Evolutionary conservation across 2,113 vertebrate genomes (phyloP).

Genomic region (Lichenostomus cassidix): DNA sequence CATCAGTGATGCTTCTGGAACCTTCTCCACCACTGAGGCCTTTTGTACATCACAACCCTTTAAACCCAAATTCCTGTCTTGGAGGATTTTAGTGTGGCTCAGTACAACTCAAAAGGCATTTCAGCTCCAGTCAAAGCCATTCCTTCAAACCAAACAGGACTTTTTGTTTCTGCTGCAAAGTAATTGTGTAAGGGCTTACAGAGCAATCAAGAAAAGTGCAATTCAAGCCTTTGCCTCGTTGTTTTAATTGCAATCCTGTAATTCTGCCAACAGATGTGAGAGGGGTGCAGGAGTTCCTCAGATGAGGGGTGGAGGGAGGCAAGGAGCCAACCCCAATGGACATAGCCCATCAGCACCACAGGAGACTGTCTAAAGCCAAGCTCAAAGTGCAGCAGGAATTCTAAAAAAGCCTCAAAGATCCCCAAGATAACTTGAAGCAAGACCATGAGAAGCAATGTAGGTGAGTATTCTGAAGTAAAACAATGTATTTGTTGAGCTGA

Average conservation of each 20-base stretch:
- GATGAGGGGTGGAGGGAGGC: background rate
- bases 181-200: background rate
- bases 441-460: slow-evolving; percentile 50
- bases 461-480: background rate
- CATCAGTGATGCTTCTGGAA: background rate
- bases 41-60: background rate
- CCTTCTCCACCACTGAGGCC: background rate
- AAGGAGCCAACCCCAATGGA: slow-evolving; percentile 20
- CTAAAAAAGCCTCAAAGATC: background rate
- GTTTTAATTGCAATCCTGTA: background rate
- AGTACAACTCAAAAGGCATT: background rate
- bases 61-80: background rate
- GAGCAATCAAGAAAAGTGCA: background rate
- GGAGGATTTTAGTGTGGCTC: background rate
- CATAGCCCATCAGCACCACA: background rate
- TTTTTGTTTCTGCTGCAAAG: rapidly evolving
- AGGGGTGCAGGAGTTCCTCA: slow-evolving; percentile 9
- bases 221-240: rapidly evolving
- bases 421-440: slow-evolving; percentile 17
- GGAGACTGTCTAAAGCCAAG: slow-evolving; percentile 24
- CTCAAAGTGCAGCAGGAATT: background rate
- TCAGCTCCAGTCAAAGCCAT: background rate
- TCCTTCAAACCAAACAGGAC: background rate
- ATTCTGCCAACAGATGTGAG: slow-evolving; percentile 6
- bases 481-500: background rate